Evolutionary conservation across 2,113 vertebrate species (phyloP), one percentile per base, ranked within the genome.

Genomic region (Pangasianodon hypophthalmus): DNA sequence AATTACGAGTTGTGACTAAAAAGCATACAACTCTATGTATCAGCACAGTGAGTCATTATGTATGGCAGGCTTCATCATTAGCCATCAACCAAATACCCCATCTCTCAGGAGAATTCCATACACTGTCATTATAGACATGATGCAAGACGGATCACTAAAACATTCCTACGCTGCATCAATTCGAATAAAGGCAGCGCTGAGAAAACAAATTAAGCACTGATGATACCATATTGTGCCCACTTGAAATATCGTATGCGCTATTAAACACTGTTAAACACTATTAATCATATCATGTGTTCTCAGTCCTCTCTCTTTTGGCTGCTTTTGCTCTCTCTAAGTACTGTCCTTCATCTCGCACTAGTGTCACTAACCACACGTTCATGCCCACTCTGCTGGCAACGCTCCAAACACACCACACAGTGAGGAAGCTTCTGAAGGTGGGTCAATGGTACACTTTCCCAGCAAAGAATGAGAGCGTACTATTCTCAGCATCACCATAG

Each of bases 381-480:
- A 87, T 90, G 87, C 62, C 87, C 58, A 29, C 60, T 89, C 84
- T 19, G 46, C 80, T 85, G 90, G 90, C 88, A 54, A 26, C 29
- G 44, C 85, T 89, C 92, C 92, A 91, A 89, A 52, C 92, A 64
- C 92, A 67, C 41, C 73, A 75, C 81, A 69, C 88, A 87, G 85
- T 79, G 67, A 86, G 89, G 84, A 90, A 90, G 89, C 90, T 86
- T 89, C 54, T 85, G 87, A 90, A 90, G 92, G 90, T 90, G 92
- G 92, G 92, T 92, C 90, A 91, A 89, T 92, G 92, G 88, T 91
- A 91, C 89, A 92, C 89, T 92, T 91, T 90, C 84, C 60, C 87
- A 89, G 82, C 86, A 69, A 88, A 92, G 90, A 91, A 90, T 89
- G 90, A 91, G 92, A 92, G 85, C 92, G 60, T 87, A 89, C 92